Evolutionary conservation across 2,797 vertebrate genomes (phyloP), one percentile per base, ranked within the genome.

Genomic region (Heterohyrax brucei): DNA sequence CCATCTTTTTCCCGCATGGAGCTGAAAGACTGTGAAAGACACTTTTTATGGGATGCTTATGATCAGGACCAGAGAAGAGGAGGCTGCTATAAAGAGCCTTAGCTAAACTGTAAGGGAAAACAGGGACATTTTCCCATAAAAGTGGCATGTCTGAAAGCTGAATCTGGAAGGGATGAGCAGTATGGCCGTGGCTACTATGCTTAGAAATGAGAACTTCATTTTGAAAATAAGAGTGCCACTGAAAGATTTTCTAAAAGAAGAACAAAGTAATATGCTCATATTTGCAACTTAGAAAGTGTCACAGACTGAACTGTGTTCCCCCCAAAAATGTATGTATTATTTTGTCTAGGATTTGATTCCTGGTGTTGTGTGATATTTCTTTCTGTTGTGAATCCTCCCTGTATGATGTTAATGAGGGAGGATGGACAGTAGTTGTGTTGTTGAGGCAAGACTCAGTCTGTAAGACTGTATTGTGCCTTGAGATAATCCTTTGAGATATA

Each of bases 141-240:
- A 73, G 48, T 39, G 50, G 79, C 50, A 93, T 22, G 18, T 70
- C 33, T 85, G 26, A 50, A 72, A 72, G 7, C 9, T 26, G 50
- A 91, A 6, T 89, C 72, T 79, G n/a, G 28, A 77, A 62, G 18
- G 12, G 10, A 56, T 56, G 19, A 87, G 7, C 80, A 48, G 13
- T 1, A 39, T 50, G 33, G 26, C 66, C 66, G 16, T n/a, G 66
- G 13, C 30, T 70, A n/a, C 66, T 30, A 16, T 70, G 30, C 39
- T 89, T 89, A 80, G 80, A 73, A 83, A 87, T 39, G 8, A 62
- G 77, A 95, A 56, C 22, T 79, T 94, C 72, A 62, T 73, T 94
- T 93, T 94, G 59, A 80, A 92, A 95, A 56, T 44, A 24, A 13
- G 21, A 26, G 13, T 14, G 22, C 3, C 2, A 56, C 2, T 61